A percentile compares a stretch with the other conserved stretches of the same genome.
Evolutionary conservation across 2,113 vertebrate genomes (phyloP).

Genomic region (Aldabrachelys gigantea): DNA sequence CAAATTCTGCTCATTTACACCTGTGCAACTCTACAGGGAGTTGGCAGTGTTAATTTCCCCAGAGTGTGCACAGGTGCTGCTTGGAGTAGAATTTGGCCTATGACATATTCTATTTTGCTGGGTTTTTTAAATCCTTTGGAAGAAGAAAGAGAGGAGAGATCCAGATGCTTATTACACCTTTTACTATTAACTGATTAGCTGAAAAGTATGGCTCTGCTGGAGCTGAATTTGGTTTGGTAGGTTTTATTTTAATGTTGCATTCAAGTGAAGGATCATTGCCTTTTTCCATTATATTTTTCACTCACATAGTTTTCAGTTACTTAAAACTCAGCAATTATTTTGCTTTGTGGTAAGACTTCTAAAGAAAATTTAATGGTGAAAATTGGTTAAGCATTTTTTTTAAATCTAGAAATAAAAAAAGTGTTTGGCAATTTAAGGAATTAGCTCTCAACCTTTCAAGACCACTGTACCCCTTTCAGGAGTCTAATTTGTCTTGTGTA

Average conservation of each 20-base stretch:
- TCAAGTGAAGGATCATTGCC: background rate
- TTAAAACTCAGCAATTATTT: background rate
- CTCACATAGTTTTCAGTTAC: background rate
- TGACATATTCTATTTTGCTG: background rate
- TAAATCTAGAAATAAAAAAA: background rate
- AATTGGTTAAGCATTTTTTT: background rate
- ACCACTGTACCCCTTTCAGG: too few species aligned
- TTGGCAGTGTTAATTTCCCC: background rate
- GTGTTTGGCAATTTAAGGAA: background rate
- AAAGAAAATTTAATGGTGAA: background rate
- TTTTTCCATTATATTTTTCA: background rate
- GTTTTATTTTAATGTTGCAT: conserved; percentile 14
- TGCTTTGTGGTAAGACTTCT: background rate
- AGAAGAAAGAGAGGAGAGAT: background rate
- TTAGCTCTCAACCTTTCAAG: background rate
- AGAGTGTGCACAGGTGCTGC: background rate
- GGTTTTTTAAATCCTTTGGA: background rate
- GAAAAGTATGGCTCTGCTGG: background rate
- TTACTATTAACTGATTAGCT: background rate
- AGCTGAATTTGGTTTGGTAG: background rate
- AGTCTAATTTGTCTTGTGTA: too few species aligned
- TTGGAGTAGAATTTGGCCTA: background rate
- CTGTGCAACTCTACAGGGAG: background rate
- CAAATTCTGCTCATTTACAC: background rate
- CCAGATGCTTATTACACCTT: background rate